phyloP scores from a whole-genome alignment of 1,140 invertebrate species.

The Aphidius ervi region DNA sequence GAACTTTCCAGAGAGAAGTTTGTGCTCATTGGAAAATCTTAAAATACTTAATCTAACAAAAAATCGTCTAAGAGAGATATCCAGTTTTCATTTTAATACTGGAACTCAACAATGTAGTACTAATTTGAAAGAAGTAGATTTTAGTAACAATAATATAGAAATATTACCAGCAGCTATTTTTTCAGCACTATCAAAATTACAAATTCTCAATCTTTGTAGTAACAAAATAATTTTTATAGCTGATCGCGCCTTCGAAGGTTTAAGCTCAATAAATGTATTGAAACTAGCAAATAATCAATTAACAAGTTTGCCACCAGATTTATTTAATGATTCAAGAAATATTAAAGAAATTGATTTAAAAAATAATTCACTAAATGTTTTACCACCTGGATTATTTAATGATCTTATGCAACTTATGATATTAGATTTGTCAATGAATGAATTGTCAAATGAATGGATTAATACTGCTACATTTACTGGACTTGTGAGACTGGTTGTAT shows the following conservation, averaged over 20 bases:
- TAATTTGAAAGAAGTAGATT: constrained; percentile 70
- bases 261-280: constrained; percentile 70
- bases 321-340: constrained; percentile 75
- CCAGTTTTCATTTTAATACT: constrained; percentile 68
- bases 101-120: constrained; percentile 62
- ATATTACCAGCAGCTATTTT: constrained; percentile 72
- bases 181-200: constrained; percentile 62
- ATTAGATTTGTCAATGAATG: constrained; percentile 81
- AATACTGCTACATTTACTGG: constrained; percentile 82
- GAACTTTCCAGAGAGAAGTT: constrained; percentile 73
- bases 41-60: constrained; percentile 76
- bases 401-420: constrained; percentile 76
- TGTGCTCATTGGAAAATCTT: constrained; percentile 75
- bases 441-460: constrained; percentile 81
- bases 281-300: constrained; percentile 79
- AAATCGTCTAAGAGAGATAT: constrained; percentile 75
- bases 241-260: constrained; percentile 76
- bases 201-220: constrained; percentile 60
- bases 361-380: constrained; percentile 81
- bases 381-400: constrained; percentile 80
- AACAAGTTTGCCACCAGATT: constrained; percentile 73
- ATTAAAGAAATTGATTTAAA: constrained; percentile 78
- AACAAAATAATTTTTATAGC: constrained; percentile 73
- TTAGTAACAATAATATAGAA: constrained; percentile 80
- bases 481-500: constrained; percentile 71